Evolutionary conservation across 1,140 invertebrate genomes (phyloP), one percentile per base, ranked within the genome.

Genomic region (Heliconius hewitsoni): DNA sequence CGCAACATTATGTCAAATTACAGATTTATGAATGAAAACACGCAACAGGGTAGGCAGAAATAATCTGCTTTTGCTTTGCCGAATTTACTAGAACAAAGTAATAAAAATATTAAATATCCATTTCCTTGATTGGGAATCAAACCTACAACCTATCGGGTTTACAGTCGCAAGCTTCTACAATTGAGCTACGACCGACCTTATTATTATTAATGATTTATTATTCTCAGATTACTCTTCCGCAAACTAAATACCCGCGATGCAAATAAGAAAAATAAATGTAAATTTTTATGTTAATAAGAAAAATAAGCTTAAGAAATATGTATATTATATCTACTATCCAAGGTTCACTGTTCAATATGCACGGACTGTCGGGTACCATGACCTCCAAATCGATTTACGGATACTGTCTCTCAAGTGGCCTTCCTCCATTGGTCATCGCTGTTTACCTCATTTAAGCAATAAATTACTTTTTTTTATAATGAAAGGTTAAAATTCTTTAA

Each of bases 381-480:
- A 76, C 74, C 78, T 80, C 55, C 57, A 77, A 19, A 77, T 34
- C 50, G 60, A 30, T 74, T 80, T 75, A 76, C 71, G 74, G 78
- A 80, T 75, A 72, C 37, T 77, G 75, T 77, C 18, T 66, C 60
- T 55, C 27, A 70, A 57, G 46, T 57, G 74, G 74, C 78, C 78
- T 80, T 66, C 70, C 78, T 74, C 71, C 74, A 50, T 57, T 74
- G 78, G 78, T 80, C 78, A 80, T 76, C 74, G 78, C 71, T 80
- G 75, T 80, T 71, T 79, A 23, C 39, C 66, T n/a, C 27, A 50
- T 77, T 77, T 71, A n/a, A 77, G 71, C 39, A 42, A 66, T 66
- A 66, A 66, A 66, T 30, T 66, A 66, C 60, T 30, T 66, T 66
- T 60, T 46, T 30, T 66, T 30, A 30, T 30, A 66, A 66, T 66